phyloP scores from a whole-genome alignment of 2,113 vertebrate species.

The Toxostoma redivivum region DNA sequence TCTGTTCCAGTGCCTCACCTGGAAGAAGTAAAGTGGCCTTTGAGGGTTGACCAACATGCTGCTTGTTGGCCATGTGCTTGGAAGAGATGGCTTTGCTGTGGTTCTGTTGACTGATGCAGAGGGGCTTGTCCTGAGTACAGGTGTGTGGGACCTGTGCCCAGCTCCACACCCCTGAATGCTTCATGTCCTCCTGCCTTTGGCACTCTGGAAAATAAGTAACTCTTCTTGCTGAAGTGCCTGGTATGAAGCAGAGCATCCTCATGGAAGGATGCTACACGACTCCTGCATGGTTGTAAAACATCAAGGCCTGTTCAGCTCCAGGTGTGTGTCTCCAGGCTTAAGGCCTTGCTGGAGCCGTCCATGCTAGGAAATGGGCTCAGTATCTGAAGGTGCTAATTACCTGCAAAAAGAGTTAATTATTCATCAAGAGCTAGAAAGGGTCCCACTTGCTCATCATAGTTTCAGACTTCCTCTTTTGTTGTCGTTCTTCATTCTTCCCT shows the following conservation, averaged over 20 bases:
- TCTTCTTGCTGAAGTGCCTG: background rate
- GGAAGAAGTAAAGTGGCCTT: background rate
- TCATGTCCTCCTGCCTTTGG: background rate
- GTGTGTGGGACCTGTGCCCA: fast-evolving
- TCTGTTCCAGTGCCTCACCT: background rate
- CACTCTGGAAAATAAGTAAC: background rate
- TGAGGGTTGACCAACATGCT: background rate
- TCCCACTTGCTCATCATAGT: background rate
- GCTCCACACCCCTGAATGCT: background rate
- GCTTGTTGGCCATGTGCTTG: background rate
- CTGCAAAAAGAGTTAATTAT: background rate
- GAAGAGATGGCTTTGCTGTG: fast-evolving
- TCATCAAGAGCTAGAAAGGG: background rate
- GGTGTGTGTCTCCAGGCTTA: background rate
- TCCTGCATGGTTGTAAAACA: fast-evolving
- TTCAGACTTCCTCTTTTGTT: background rate
- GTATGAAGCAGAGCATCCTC: background rate
- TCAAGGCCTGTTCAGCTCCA: background rate
- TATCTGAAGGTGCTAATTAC: background rate
- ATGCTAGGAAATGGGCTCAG: background rate
- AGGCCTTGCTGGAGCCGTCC: background rate
- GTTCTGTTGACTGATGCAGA: fast-evolving
- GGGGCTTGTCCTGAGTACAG: background rate
- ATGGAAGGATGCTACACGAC: fast-evolving
- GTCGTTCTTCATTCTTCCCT: background rate